Conservation (phyloP, 2,113 vertebrate species). For the Microcebus tavaratra region DNA sequence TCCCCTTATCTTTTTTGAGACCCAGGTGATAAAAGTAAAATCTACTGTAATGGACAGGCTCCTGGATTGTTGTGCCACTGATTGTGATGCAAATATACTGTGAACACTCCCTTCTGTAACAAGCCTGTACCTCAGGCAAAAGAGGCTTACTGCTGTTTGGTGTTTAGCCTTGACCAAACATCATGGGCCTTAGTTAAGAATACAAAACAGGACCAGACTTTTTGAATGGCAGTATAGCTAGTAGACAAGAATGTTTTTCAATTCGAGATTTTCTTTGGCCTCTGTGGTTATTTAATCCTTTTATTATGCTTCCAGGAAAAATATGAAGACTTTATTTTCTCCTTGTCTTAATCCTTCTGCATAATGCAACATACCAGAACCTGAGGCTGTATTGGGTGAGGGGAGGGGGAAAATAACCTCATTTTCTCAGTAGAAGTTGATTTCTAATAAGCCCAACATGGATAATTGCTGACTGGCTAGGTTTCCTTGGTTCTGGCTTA, state of each 20-base stretch:
- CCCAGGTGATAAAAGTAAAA: conserved; percentile 14
- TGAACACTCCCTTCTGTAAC: conserved; percentile 47
- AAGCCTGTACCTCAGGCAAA: conserved; percentile 45
- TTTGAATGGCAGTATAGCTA: background rate
- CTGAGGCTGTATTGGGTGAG: background rate
- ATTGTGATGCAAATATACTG: conserved; percentile 52
- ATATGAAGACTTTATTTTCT: conserved; percentile 35
- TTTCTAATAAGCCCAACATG: conserved; percentile 36
- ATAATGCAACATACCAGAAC: background rate
- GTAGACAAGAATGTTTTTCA: conserved; percentile 26
- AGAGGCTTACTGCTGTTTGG: background rate
- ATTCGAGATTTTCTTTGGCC: background rate
- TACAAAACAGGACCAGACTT: background rate
- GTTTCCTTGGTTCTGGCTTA: conserved; percentile 41
- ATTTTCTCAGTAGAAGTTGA: background rate
- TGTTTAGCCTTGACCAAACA: conserved; percentile 26
- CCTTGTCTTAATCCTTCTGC: background rate
- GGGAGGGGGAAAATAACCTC: background rate
- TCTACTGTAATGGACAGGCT: background rate
- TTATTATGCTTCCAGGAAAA: background rate
- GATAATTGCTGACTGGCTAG: conserved; percentile 17
- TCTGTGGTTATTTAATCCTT: conserved; percentile 32
- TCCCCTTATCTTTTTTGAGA: conserved; percentile 6
- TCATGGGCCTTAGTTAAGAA: background rate
- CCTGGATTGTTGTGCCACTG: background rate